Conservation (phyloP, 2,888 invertebrate species). For the Tetheella fluctuosa region DNA sequence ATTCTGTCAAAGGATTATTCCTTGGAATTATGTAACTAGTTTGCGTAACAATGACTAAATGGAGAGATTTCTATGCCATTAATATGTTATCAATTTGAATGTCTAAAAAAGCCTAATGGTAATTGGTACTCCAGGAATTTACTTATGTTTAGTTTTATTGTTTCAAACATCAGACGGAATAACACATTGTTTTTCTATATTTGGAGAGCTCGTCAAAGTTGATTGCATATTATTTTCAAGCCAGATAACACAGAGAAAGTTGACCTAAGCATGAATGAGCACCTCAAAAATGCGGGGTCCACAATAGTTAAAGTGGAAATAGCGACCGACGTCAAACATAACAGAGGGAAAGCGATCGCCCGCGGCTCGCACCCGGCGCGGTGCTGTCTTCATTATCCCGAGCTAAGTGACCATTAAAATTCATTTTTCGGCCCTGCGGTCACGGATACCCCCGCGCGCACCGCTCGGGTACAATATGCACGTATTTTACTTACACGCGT, state of each 20-base stretch:
- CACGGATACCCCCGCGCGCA: conserved; percentile 28
- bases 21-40: conserved; percentile 3
- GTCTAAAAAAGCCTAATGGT: neutral
- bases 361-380: conserved; percentile 39
- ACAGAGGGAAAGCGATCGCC: conserved; percentile 40
- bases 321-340: conserved; percentile 36
- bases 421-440: conserved; percentile 66
- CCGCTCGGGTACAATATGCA: conserved; percentile 1
- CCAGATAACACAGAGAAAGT: conserved; percentile 17
- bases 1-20: conserved; percentile 6
- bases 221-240: neutral
- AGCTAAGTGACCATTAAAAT: conserved; percentile 77
- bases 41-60: neutral
- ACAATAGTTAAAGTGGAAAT: conserved; percentile 16
- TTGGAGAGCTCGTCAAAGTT: neutral
- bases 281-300: conserved; percentile 14
- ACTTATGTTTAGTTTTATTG: too few species aligned
- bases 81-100: neutral
- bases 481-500: conserved; percentile 6
- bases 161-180: neutral
- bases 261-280: conserved; percentile 26
- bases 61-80: too few species aligned
- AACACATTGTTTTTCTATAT: neutral
- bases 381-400: conserved; percentile 66
- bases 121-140: too few species aligned